Evolutionary conservation across 2,797 vertebrate genomes (phyloP).

Genomic region (Netta rufina): DNA sequence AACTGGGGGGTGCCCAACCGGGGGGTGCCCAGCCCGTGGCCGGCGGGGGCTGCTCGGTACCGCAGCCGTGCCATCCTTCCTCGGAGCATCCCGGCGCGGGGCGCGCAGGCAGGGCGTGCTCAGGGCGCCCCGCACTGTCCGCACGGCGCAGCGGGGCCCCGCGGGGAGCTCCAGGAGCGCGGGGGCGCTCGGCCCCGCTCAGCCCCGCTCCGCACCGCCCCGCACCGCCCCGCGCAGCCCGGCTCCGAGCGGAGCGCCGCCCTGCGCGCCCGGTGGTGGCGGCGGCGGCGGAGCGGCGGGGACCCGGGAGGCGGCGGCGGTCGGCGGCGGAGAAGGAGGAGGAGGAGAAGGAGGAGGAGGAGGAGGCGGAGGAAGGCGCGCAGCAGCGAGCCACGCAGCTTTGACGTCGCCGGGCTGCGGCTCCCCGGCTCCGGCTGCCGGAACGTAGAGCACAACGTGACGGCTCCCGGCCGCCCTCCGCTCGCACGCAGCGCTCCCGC

Average conservation of each 20-base stretch:
- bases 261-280: too few relatives aligned
- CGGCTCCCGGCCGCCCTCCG: conserved; percentile 64
- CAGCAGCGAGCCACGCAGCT: conserved; percentile 83
- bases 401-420: conserved; percentile 90
- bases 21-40: background rate
- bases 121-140: conserved; percentile 25
- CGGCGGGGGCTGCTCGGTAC: background rate
- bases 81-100: background rate
- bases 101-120: background rate
- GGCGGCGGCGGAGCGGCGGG: too few relatives aligned
- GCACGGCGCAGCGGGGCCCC: background rate
- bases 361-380: conserved; percentile 36
- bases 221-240: too few relatives aligned
- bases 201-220: too few relatives aligned
- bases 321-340: background rate
- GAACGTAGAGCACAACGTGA: conserved; percentile 92
- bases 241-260: too few relatives aligned
- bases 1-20: too few relatives aligned
- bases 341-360: background rate
- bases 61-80: background rate
- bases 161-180: too few relatives aligned
- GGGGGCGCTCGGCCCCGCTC: too few relatives aligned
- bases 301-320: too few relatives aligned
- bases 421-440: conserved; percentile 80
- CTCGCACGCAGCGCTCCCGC: background rate